Base-by-base conservation (phyloP, 2,113 vertebrate species). In the Paedocypris sp. region DNA sequence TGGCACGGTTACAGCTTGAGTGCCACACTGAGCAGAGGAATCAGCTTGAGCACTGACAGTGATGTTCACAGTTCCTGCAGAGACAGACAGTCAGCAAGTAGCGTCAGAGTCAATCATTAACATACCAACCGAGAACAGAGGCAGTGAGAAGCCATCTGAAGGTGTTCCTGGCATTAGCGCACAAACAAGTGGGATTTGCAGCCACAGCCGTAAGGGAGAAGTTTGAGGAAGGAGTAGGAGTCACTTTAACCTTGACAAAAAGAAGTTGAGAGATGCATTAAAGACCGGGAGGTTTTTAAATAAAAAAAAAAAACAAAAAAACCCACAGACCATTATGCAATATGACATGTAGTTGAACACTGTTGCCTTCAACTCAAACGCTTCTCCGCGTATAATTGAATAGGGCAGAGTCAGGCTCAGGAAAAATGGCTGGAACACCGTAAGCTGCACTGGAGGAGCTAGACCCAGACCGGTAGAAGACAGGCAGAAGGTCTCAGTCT, bases 401-500 rank as follows among this genome's bases (percentile, higher is more conserved):
- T 92, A 91, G 3, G 91, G 92, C 68, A 96, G 62, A 1, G 69
- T 82, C 54, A 88, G 82, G 36, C 91, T 88, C 22, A 97, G 69
- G 0, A 94, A 93, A 79, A 97, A 92, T 0, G 89, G 91, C 76
- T 93, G 88, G 81, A 92, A 92, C 70, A 78, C 84, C 0, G 0
- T 73, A 29, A 93, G 64, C 7, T 76, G 58, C 39, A 67, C 3
- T 1, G 78, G 71, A 4, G 85, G 82, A 53, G 90, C 90, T 57
- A 96, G 75, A n/a, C 90, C 91, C 4, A 94, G 61, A 0, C 90
- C 92, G 2, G 50, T 16, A 4, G 81, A 20, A 0, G 88, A 90
- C 65, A 87, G 70, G 70, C 92, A 96, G 77, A 91, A 82, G 5
- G 80, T 75, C 58, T 86, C 84, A 0, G 88, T 87, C 67, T 85